Evolutionary conservation across 2,888 invertebrate genomes (phyloP), one percentile per base, ranked within the genome.

Genomic region (Congeria kusceri): DNA sequence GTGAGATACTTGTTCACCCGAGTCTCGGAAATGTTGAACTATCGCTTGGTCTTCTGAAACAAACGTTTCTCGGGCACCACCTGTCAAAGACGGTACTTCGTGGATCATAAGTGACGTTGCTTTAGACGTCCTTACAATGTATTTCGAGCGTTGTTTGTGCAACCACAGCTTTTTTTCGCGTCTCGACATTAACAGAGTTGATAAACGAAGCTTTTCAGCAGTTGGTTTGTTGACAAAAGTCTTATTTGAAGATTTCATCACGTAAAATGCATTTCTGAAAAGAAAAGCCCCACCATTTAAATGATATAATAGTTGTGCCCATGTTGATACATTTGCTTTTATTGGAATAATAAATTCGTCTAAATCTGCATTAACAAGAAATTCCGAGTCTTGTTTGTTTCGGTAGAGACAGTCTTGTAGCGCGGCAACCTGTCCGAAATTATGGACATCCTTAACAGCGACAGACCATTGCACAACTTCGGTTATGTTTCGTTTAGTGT

Each of bases 351-450:
- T 88, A 66, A 92, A 91, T 77, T 93, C 93, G 70, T 93, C 93
- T 13, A 93, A 59, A 77, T 93, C 93, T 49, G 88, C 72, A 75
- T 88, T 91, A 7, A 91, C 91, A n/a, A 92, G 61, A 74, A 87
- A 91, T 32, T 88, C 73, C 23, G 86, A 86, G 25, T 67, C 28
- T 39, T 85, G 61, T 77, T 87, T 85, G 68, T 86, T 83, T 63
- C 93, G 80, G 71, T 91, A 91, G 1, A 92, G 85, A 76, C 93
- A 93, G 81, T 93, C 93, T 77, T 92, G 91, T 69, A 92, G 85
- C 15, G 92, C 88, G 5, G 91, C 85, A 53, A 92, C 72, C 74
- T 93, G 93, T 3, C 89, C 93, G 77, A 90, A 90, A 80, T 92
- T 92, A 87, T 93, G 92, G 13, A 93, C 88, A 62, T 90, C 90